phyloP scores from a whole-genome alignment of 2,888 invertebrate species.

The Gasteruption jaculator region DNA sequence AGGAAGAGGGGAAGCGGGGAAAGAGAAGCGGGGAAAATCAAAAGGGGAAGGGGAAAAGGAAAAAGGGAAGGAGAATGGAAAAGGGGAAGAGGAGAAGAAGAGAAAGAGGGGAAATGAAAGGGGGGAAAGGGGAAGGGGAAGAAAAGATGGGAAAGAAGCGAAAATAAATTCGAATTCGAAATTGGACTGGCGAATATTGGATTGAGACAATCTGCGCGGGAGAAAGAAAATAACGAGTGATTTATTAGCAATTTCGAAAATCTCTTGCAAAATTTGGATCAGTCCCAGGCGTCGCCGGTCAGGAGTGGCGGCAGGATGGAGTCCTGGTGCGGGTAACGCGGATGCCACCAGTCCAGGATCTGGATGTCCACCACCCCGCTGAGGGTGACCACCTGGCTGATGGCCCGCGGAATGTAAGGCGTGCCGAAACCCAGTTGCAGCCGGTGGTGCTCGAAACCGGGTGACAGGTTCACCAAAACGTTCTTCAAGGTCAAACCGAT shows the following conservation, averaged over 20 bases:
- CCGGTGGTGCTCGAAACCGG: slow-evolving; percentile 54
- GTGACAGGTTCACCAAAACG: slow-evolving; percentile 55
- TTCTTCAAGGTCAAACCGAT: slow-evolving; percentile 60
- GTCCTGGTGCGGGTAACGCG: slow-evolving; percentile 53
- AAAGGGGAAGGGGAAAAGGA: slow-evolving; percentile 3
- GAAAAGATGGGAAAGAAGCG: too few relatives aligned
- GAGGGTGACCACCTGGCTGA: slow-evolving; percentile 48
- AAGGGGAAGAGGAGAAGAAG: slow-evolving; percentile 1
- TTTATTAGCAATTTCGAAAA: too few relatives aligned
- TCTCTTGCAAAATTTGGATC: too few relatives aligned
- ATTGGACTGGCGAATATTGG: too few relatives aligned
- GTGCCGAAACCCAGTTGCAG: slow-evolving; percentile 58
- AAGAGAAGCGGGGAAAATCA: slow-evolving; percentile 2
- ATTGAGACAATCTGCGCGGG: too few relatives aligned
- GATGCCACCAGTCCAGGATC: slow-evolving; percentile 69
- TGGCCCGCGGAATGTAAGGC: slow-evolving; percentile 43
- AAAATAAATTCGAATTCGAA: too few relatives aligned
- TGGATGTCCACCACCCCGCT: slow-evolving; percentile 55
- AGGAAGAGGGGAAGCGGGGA: slow-evolving; percentile 1
- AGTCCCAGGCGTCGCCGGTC: too few relatives aligned
- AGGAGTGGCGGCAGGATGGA: too few relatives aligned
- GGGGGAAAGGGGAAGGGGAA: slow-evolving; percentile 1
- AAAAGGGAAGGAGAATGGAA: background rate
- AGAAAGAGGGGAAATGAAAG: slow-evolving; percentile 9
- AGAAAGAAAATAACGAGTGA: too few relatives aligned